phyloP scores from a whole-genome alignment of 2,113 vertebrate species.

The Epinephelus lanceolatus region DNA sequence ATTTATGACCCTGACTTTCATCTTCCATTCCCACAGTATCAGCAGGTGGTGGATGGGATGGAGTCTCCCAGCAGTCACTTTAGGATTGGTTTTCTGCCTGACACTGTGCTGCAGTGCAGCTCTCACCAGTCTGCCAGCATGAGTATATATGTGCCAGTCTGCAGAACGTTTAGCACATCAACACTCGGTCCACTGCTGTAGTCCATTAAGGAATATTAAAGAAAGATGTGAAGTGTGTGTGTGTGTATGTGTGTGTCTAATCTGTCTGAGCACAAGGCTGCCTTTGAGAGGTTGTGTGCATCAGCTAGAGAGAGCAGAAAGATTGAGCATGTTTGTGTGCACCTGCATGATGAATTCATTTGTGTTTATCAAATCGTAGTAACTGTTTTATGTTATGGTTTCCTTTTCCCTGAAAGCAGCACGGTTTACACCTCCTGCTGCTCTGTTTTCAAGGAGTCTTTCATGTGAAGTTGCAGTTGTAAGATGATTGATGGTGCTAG shows the following conservation, averaged over 20 bases:
- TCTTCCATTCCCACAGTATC: constrained; percentile 57
- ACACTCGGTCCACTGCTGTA: constrained; percentile 10
- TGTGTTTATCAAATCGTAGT: constrained; percentile 39
- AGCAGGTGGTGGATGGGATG: constrained; percentile 71
- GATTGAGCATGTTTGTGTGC: not conserved
- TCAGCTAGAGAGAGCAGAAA: not conserved
- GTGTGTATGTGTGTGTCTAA: not conserved
- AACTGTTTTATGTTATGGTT: constrained; percentile 17
- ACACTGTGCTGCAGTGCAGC: constrained; percentile 73
- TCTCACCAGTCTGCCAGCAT: constrained; percentile 47
- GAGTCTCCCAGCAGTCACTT: constrained; percentile 64
- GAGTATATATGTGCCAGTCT: constrained; percentile 41
- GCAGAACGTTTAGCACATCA: constrained; percentile 56
- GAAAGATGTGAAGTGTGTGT: constrained; percentile 21
- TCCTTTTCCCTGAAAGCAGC: constrained; percentile 25
- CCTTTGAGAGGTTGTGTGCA: constrained; percentile 8
- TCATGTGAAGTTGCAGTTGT: constrained; percentile 41
- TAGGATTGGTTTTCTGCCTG: constrained; percentile 72
- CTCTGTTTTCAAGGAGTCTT: constrained; percentile 59
- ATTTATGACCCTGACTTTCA: constrained; percentile 64
- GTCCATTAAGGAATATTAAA: constrained; percentile 56
- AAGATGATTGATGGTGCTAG: constrained; percentile 61
- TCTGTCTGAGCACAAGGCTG: not conserved
- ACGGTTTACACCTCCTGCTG: constrained; percentile 28
- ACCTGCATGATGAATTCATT: constrained; percentile 33